These are phyloP conservation scores for Botia almorhae DNA, from an alignment of 2,797 vertebrate genomes.

Conservation along the genomic window DNA sequence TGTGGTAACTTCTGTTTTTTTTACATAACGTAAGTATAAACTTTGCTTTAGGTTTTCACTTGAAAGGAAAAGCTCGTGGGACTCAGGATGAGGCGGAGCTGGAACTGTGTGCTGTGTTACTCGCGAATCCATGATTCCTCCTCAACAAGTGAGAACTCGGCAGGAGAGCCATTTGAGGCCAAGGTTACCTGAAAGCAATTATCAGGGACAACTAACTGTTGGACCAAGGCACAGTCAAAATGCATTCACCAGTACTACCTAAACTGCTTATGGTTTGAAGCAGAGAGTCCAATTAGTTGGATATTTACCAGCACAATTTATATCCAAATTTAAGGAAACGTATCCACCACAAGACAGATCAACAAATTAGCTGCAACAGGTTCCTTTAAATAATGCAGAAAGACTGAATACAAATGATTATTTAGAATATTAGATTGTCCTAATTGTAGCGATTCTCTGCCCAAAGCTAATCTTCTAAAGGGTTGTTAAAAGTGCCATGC, in stretches of 20 bases:
- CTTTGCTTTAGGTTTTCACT: constrained; percentile 55
- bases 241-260: constrained; percentile 38
- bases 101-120: constrained; percentile 83
- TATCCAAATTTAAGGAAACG: constrained; percentile 40
- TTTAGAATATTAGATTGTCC: not conserved
- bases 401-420: constrained; percentile 38
- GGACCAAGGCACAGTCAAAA: constrained; percentile 77
- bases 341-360: constrained; percentile 47
- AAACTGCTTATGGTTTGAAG: constrained; percentile 54
- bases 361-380: constrained; percentile 44
- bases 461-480: constrained; percentile 73
- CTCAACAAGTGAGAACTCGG: constrained; percentile 89
- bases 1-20: constrained; percentile 32
- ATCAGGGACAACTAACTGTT: constrained; percentile 84
- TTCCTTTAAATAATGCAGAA: constrained; percentile 50
- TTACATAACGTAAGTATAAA: constrained; percentile 14
- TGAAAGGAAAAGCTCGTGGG: constrained; percentile 74
- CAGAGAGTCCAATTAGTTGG: constrained; percentile 56
- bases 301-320: constrained; percentile 48
- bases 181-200: constrained; percentile 96
- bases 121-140: constrained; percentile 93
- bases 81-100: constrained; percentile 79
- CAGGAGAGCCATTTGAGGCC: constrained; percentile 93
- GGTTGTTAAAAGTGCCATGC: constrained; percentile 40
- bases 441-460: constrained; percentile 69